Conservation (phyloP, 1,140 invertebrate genomes). For the Euura saliciscinereae region DNA sequence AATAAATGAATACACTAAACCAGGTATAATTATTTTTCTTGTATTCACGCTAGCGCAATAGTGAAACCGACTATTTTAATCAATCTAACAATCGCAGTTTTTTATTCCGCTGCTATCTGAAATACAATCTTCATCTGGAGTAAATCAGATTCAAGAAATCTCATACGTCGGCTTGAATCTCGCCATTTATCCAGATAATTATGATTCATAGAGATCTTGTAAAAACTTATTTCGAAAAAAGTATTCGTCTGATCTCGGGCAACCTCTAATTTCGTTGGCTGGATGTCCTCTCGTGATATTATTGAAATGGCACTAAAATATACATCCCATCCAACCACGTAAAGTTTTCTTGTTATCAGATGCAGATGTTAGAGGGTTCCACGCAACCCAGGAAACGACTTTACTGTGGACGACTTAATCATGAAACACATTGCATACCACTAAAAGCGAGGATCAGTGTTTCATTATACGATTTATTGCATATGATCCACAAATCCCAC, state of each 20-base stretch:
- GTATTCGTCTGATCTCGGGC: too few species aligned
- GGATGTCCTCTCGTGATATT: too few species aligned
- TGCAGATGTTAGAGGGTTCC: neutral
- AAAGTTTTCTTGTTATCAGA: neutral
- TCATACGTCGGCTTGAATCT: neutral
- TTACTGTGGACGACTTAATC: neutral
- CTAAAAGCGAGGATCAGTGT: neutral
- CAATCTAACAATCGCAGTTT: neutral
- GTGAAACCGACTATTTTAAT: too few species aligned
- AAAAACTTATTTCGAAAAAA: too few species aligned
- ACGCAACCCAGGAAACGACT: neutral
- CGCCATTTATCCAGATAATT: too few species aligned
- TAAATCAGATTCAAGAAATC: neutral
- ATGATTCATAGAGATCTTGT: too few species aligned
- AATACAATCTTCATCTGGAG: neutral
- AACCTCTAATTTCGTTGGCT: too few species aligned
- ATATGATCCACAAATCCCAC: neutral
- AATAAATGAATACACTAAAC: neutral
- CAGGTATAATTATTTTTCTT: neutral
- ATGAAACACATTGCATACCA: constrained; percentile 1
- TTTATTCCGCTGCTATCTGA: neutral
- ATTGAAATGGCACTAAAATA: too few species aligned
- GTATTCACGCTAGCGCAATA: too few species aligned
- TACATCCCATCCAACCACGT: too few species aligned
- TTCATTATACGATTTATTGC: neutral